Base-by-base conservation (phyloP, 2,113 vertebrate species). In the Chloroceryle aenea region DNA sequence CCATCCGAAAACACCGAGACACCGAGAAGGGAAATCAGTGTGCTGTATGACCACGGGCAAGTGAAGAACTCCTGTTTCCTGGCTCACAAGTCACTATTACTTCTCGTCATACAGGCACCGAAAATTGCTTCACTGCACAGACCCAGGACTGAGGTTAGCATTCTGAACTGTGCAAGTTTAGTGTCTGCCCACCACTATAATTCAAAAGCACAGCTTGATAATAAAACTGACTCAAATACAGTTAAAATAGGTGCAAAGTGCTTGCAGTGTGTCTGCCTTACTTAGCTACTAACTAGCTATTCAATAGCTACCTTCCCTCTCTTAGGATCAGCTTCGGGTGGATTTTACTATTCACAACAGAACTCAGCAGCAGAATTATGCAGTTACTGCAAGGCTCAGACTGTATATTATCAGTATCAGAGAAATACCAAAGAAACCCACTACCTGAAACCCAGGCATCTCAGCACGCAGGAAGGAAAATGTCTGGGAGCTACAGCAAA, bases 31-130 rank as follows among this genome's bases (percentile, higher is more conserved):
- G 72, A 86, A 96, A 93, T 84, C 92, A 77, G 19, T 81, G 76
- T 74, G 82, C 87, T 88, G 23, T 42, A 52, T 87, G 76, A 95
- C 80, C 76, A 94, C 76, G 75, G 88, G 95, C 95, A 72, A 94
- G 93, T 62, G 59, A 69, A 88, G 92, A 95, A 88, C 61, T 94
- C 85, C 2, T 63, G 85, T 78, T 80, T 94, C 90, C 68, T 78
- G 43, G 88, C 83, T 92, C 85, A 89, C 48, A n/a, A 94, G 79
- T 96, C 90, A 81, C 79, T 78, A 36, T 58, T 45, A 61, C 61
- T 93, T 94, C 64, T 81, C 69, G 62, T 95, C 89, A 92, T 23
- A 18, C 25, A 30, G 32, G 36, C 93, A 85, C 43, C 64, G 48
- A 43, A 83, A 75, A 84, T 19, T 47, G 80, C 68, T 88, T 47